phyloP scores from a whole-genome alignment of 2,888 invertebrate species.

The Meandrusa payeni region DNA sequence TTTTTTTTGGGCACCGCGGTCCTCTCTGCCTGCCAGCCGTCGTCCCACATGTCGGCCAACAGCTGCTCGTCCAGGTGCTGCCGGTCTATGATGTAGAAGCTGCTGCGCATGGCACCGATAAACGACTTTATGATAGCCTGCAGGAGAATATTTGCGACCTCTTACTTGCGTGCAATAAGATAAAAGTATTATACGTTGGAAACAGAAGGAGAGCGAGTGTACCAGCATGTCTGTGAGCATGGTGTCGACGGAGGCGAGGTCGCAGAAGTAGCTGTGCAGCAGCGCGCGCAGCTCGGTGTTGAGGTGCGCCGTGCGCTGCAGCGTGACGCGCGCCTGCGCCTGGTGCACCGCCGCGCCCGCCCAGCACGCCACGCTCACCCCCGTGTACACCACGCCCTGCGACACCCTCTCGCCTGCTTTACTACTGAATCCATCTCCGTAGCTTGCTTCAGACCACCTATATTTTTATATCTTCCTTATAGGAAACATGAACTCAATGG shows the following conservation, averaged over 20 bases:
- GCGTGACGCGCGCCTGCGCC: constrained; percentile 59
- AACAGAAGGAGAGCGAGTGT: too few relatives aligned
- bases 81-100: constrained; percentile 77
- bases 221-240: constrained; percentile 83
- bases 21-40: constrained; percentile 68
- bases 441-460: too few relatives aligned
- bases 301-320: constrained; percentile 66
- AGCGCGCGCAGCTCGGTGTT: constrained; percentile 62
- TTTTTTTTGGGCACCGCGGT: constrained; percentile 73
- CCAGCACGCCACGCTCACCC: constrained; percentile 73
- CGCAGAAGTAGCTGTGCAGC: constrained; percentile 77
- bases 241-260: constrained; percentile 76
- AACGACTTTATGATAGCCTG: constrained; percentile 79
- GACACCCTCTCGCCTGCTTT: constrained; percentile 3
- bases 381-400: constrained; percentile 59
- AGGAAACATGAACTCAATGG: too few relatives aligned
- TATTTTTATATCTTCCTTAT: too few relatives aligned
- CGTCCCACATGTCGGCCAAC: constrained; percentile 81
- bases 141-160: constrained; percentile 11
- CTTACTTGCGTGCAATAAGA: too few relatives aligned
- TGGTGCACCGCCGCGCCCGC: constrained; percentile 76
- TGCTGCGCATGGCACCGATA: constrained; percentile 78
- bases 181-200: too few relatives aligned
- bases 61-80: constrained; percentile 57
- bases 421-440: too few relatives aligned